Evolutionary conservation across 2,888 invertebrate genomes (phyloP).

Genomic region (Drosophila lutescens): DNA sequence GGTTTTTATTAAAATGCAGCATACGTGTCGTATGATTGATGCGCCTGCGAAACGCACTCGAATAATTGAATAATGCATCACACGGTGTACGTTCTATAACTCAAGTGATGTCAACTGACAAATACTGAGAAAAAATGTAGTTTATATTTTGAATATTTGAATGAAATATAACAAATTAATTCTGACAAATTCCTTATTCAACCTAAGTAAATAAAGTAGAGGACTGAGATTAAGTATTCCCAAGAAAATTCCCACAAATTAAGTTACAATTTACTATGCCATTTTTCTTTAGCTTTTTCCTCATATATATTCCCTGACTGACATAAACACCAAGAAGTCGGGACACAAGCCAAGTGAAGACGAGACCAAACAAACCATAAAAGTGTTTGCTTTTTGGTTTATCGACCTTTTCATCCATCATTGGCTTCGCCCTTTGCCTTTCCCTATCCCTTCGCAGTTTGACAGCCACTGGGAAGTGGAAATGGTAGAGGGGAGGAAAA

Average conservation of each 20-base stretch:
- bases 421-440: constrained; percentile 27
- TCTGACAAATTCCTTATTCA: constrained; percentile 6
- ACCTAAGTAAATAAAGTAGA: constrained; percentile 6
- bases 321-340: constrained; percentile 8
- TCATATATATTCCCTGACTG: not conserved
- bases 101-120: constrained; percentile 28
- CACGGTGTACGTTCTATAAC: constrained; percentile 19
- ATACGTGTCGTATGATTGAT: constrained; percentile 66
- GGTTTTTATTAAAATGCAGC: constrained; percentile 63
- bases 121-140: not conserved
- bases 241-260: not conserved
- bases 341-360: constrained; percentile 2
- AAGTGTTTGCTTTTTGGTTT: constrained; percentile 59
- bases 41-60: constrained; percentile 29
- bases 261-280: not conserved
- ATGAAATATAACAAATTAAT: not conserved
- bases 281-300: not conserved
- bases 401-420: constrained; percentile 45
- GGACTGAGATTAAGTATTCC: not conserved
- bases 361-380: constrained; percentile 64
- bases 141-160: not conserved
- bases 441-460: constrained; percentile 27
- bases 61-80: constrained; percentile 40
- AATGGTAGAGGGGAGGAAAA: constrained; percentile 8
- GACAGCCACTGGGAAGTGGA: constrained; percentile 34